These are phyloP conservation scores for Fulica atra DNA, from an alignment of 2,113 vertebrate species.

Conservation along the genomic window DNA sequence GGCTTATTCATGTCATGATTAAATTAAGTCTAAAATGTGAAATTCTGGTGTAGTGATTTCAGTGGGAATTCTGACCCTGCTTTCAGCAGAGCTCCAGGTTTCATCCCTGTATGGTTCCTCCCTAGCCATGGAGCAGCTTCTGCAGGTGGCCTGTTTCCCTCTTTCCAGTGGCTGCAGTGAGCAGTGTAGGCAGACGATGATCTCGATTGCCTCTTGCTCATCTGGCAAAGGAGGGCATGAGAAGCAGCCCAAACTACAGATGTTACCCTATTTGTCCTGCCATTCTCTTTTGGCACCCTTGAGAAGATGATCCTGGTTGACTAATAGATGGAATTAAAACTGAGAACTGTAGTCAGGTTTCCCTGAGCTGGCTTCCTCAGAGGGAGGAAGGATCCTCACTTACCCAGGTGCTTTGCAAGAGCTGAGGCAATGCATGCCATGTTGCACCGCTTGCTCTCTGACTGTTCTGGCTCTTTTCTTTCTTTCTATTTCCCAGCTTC, in stretches of 20 bases:
- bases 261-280: not conserved
- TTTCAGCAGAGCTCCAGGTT: not conserved
- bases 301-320: not conserved
- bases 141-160: not conserved
- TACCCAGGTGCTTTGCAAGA: constrained; percentile 28
- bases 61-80: not conserved
- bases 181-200: not conserved
- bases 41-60: not conserved
- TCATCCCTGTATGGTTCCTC: not conserved
- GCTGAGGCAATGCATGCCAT: constrained; percentile 40
- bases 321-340: not conserved
- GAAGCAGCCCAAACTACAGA: not conserved
- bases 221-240: not conserved
- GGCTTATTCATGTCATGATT: not conserved
- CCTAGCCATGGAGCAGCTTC: not conserved
- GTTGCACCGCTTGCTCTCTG: constrained; percentile 44
- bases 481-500: constrained; percentile 23
- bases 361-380: not conserved
- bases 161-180: not conserved
- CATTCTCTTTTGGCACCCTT: not conserved
- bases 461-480: not conserved
- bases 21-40: not conserved
- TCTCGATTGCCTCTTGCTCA: not conserved
- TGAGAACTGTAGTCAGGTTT: not conserved
- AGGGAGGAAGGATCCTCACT: not conserved